Conservation (phyloP, 2,888 invertebrate species). For the Callinectes sapidus region DNA sequence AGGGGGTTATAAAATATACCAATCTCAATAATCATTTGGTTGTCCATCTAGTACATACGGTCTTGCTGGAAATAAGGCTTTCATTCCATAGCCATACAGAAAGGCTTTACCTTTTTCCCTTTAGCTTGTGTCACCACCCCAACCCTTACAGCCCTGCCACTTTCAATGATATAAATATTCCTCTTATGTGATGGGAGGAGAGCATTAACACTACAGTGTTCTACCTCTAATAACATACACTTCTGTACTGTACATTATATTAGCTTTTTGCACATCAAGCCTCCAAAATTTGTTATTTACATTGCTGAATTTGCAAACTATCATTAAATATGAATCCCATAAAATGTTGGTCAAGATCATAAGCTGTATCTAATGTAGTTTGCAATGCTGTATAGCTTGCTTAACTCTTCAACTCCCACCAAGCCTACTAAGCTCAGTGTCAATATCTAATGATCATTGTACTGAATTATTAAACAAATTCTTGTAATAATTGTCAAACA, state of each 20-base stretch:
- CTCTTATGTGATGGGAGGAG: background rate
- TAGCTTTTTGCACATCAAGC: background rate
- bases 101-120: background rate
- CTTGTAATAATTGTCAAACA: background rate
- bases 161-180: background rate
- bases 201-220: background rate
- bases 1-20: background rate
- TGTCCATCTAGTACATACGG: background rate
- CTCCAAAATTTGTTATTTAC: background rate
- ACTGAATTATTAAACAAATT: background rate
- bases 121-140: background rate
- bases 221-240: background rate
- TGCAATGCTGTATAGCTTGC: background rate
- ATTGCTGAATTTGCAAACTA: slow-evolving; percentile 9
- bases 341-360: background rate
- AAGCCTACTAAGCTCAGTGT: background rate
- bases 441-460: background rate
- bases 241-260: background rate
- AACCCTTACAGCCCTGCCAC: background rate
- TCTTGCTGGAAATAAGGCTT: background rate
- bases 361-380: background rate
- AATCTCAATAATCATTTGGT: background rate
- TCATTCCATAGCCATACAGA: background rate
- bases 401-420: background rate
- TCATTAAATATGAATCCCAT: background rate